phyloP scores from a whole-genome alignment of 2,113 vertebrate genomes.

The Rissa tridactyla region DNA sequence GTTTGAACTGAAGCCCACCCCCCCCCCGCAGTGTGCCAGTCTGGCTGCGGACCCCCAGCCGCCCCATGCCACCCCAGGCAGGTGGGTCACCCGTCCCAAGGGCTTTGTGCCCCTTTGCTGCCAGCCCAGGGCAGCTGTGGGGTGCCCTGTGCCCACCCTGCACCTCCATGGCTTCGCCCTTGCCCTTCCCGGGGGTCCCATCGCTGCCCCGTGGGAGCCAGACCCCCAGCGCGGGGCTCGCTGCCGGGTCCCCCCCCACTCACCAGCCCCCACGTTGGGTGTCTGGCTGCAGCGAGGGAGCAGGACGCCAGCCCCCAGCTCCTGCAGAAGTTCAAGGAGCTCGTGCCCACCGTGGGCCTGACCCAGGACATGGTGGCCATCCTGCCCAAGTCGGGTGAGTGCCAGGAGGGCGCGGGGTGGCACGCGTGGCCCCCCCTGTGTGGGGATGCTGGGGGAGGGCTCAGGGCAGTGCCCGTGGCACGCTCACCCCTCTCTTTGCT shows the following conservation, averaged over 20 bases:
- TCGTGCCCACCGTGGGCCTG: neutral
- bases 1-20: neutral
- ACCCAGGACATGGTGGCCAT: neutral
- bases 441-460: accelerated
- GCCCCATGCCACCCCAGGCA: accelerated
- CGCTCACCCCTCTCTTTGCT: neutral
- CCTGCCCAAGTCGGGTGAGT: neutral
- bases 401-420: neutral
- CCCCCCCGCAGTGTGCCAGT: neutral
- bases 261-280: neutral
- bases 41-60: neutral
- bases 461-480: neutral
- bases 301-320: neutral
- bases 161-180: neutral
- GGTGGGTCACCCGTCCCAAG: neutral
- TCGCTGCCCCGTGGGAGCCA: accelerated
- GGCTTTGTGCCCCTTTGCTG: neutral
- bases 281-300: neutral
- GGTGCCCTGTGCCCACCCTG: neutral
- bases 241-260: neutral
- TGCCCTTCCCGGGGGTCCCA: neutral
- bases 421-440: accelerated
- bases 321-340: slow-evolving; percentile 6
- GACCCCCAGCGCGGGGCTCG: accelerated
- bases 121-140: neutral